These are phyloP conservation scores for Toxostoma redivivum DNA, from an alignment of 2,113 vertebrate genomes.

Conservation along the genomic window DNA sequence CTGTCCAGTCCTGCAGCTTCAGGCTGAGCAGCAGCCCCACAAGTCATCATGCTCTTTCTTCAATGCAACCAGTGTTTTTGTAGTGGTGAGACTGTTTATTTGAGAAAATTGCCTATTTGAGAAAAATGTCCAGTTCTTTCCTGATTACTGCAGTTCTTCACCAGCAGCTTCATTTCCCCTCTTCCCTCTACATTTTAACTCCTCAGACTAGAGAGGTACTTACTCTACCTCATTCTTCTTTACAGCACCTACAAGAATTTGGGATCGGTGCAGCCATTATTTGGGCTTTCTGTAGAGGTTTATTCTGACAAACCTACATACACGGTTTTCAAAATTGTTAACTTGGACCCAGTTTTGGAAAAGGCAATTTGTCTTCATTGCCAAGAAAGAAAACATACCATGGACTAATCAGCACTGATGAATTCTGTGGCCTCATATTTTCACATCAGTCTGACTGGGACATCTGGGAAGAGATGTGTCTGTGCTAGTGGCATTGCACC, in stretches of 20 bases:
- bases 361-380: neutral
- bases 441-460: neutral
- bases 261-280: neutral
- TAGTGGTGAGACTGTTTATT: neutral
- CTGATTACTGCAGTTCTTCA: neutral
- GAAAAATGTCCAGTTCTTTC: neutral
- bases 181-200: neutral
- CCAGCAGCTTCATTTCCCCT: neutral
- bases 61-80: neutral
- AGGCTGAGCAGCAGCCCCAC: neutral
- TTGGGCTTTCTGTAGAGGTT: neutral
- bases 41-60: neutral
- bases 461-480: neutral
- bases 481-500: neutral
- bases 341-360: neutral
- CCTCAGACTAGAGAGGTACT: neutral
- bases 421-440: neutral
- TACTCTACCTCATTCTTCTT: neutral
- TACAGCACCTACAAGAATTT: neutral
- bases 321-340: neutral
- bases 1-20: rapidly evolving
- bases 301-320: neutral
- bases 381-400: neutral
- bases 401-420: neutral
- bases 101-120: neutral